Conservation (phyloP, 2,113 vertebrate species). For the Speoplatyrhinus poulsoni region DNA sequence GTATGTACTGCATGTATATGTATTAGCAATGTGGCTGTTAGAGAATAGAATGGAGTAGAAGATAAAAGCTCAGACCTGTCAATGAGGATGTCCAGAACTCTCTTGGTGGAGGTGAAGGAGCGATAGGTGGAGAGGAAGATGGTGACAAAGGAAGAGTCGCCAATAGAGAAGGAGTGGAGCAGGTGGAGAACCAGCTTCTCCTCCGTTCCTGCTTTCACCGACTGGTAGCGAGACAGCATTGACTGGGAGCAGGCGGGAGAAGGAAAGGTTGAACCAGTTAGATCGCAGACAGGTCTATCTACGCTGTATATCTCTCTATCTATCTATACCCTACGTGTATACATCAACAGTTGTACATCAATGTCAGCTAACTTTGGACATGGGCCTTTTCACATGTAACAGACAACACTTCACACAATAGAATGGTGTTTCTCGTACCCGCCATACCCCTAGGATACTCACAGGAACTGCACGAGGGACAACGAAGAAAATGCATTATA, state of each 20-base stretch:
- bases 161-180: conserved; percentile 77
- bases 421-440: too few species aligned
- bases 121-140: conserved; percentile 88
- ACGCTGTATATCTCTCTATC: background rate
- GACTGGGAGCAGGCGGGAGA: conserved; percentile 44
- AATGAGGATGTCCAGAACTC: conserved; percentile 80
- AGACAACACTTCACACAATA: too few species aligned
- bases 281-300: background rate
- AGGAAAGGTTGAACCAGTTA: background rate
- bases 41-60: background rate
- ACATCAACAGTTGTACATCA: background rate
- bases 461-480: too few species aligned
- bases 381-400: background rate
- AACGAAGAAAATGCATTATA: too few species aligned
- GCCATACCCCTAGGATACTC: too few species aligned
- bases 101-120: conserved; percentile 79
- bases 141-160: conserved; percentile 81
- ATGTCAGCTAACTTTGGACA: background rate
- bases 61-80: conserved; percentile 75
- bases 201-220: conserved; percentile 83
- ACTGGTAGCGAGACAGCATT: conserved; percentile 62
- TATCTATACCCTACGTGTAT: background rate
- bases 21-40: too few species aligned
- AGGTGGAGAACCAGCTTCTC: conserved; percentile 85
- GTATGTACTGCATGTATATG: too few species aligned